Evolutionary conservation across 2,888 invertebrate species (phyloP).

Genomic region (Melanostoma scalare): DNA sequence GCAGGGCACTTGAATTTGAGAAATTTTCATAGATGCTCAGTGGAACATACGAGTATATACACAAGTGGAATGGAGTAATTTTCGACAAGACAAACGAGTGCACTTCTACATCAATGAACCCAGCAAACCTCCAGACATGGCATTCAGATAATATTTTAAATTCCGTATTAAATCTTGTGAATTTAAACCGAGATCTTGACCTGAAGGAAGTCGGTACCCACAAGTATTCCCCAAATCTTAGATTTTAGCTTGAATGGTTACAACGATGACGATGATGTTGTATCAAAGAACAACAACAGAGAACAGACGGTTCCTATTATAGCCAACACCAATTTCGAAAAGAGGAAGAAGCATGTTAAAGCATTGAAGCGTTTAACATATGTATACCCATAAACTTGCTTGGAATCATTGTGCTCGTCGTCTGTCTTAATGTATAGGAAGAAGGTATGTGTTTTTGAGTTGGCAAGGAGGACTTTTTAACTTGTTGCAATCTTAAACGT

Average conservation of each 20-base stretch:
- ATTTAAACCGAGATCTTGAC: constrained; percentile 13
- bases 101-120: constrained; percentile 25
- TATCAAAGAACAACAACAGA: constrained; percentile 9
- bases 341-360: constrained; percentile 17
- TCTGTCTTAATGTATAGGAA: too few species aligned
- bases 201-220: not conserved
- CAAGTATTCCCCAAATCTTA: constrained; percentile 4
- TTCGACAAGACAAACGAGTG: constrained; percentile 17
- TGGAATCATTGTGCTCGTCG: constrained; percentile 21
- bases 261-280: constrained; percentile 4
- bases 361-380: constrained; percentile 29
- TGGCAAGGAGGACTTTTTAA: constrained; percentile 2
- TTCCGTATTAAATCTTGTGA: constrained; percentile 16
- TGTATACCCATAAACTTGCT: constrained; percentile 6
- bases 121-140: not conserved
- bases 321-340: not conserved
- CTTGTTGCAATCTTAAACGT: constrained; percentile 28
- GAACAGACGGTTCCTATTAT: not conserved
- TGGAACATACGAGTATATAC: not conserved
- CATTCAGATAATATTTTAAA: constrained; percentile 11
- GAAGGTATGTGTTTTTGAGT: not conserved
- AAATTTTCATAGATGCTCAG: not conserved
- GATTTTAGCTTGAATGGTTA: constrained; percentile 26
- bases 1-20: constrained; percentile 7
- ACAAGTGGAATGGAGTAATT: constrained; percentile 11